Conservation (phyloP, 2,888 invertebrate genomes). For the Athripsodes cinereus region DNA sequence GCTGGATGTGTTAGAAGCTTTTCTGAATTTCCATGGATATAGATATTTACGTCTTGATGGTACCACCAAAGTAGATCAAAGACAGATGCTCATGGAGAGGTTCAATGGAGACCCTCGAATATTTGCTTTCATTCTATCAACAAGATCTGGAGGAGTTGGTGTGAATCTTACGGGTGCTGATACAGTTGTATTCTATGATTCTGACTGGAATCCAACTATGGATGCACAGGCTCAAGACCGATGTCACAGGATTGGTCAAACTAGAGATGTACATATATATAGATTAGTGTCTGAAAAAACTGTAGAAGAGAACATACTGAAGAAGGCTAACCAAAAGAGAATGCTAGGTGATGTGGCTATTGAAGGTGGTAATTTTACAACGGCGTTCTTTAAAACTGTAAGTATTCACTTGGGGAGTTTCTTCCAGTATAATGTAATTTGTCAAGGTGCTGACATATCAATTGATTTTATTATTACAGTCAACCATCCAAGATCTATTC, state of each 20-base stretch:
- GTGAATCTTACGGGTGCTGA: constrained; percentile 99
- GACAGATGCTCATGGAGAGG: constrained; percentile 92
- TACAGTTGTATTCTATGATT: constrained; percentile 99
- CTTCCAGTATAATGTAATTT: not conserved
- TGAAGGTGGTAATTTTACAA: constrained; percentile 98
- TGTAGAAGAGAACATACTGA: constrained; percentile 98
- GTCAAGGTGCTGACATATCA: not conserved
- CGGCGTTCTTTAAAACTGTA: constrained; percentile 88
- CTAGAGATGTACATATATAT: constrained; percentile 97
- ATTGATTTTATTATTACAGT: constrained; percentile 39
- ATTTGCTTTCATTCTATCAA: constrained; percentile 96
- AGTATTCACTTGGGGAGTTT: constrained; percentile 31
- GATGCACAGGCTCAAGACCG: constrained; percentile 96
- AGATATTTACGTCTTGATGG: constrained; percentile 96
- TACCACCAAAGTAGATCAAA: constrained; percentile 88
- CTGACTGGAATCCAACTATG: constrained; percentile 99
- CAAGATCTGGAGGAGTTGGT: constrained; percentile 95
- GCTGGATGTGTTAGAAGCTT: constrained; percentile 96
- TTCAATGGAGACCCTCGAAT: constrained; percentile 94
- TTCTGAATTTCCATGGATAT: constrained; percentile 94
- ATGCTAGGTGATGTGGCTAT: constrained; percentile 94
- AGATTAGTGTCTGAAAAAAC: constrained; percentile 95
- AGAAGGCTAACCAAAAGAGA: constrained; percentile 97
- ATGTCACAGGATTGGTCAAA: constrained; percentile 98
- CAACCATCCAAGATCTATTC: constrained; percentile 92